phyloP scores from a whole-genome alignment of 2,113 vertebrate species.

The Piprites chloris region DNA sequence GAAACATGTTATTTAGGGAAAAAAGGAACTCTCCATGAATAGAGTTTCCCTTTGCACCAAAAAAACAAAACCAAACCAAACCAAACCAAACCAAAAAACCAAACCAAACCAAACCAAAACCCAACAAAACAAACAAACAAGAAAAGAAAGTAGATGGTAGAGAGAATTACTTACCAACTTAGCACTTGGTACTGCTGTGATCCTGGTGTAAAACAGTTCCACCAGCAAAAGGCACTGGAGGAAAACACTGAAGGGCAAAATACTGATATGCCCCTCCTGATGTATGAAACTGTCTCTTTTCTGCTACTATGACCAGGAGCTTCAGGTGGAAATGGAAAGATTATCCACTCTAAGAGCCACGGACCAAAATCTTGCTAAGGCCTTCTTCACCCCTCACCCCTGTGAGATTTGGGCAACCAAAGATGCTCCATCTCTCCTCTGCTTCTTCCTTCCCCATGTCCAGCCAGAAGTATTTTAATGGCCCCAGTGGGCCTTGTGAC shows the following conservation, averaged over 20 bases:
- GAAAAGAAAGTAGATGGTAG: background rate
- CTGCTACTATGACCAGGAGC: background rate
- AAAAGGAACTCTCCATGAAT: background rate
- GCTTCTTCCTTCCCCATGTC: background rate
- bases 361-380: background rate
- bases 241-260: background rate
- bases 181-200: background rate
- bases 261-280: background rate
- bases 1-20: background rate
- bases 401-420: background rate
- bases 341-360: background rate
- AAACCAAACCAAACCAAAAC: too few relatives aligned
- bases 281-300: rapidly evolving
- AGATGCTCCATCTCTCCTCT: background rate
- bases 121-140: too few relatives aligned
- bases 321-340: background rate
- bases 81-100: too few relatives aligned
- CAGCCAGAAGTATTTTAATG: background rate
- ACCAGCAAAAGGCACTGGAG: background rate
- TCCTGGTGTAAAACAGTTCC: background rate
- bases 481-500: rapidly evolving
- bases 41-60: background rate
- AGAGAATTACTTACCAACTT: background rate
- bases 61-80: too few relatives aligned
- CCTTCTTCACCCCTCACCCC: background rate